Percentiles rank a stretch among this genome's conserved stretches.
Evolutionary conservation across 2,888 invertebrate species (phyloP).

Genomic region (Volucella bombylans): DNA sequence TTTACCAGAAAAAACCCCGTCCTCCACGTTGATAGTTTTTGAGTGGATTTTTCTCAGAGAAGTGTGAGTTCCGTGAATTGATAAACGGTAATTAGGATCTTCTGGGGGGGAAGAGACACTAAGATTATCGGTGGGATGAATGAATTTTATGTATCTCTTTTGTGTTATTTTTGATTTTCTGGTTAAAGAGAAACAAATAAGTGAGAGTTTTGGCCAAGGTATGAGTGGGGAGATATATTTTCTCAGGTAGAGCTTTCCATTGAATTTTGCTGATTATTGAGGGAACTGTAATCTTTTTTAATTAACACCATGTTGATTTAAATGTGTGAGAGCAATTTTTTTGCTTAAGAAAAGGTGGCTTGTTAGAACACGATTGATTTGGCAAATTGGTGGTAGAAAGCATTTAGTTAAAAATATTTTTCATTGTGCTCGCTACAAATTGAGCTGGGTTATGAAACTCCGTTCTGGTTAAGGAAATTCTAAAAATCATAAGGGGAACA

Average conservation of each 20-base stretch:
- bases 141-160: slow-evolving; percentile 35
- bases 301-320: not conserved
- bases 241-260: slow-evolving; percentile 16
- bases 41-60: slow-evolving; percentile 37
- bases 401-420: too few species aligned
- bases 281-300: slow-evolving; percentile 4
- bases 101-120: not conserved
- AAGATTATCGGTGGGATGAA: too few species aligned
- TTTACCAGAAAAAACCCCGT: slow-evolving; percentile 71
- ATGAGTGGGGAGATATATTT: slow-evolving; percentile 18
- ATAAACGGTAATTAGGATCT: slow-evolving; percentile 19
- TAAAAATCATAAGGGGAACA: too few species aligned
- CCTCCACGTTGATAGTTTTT: slow-evolving; percentile 2
- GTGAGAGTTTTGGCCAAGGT: slow-evolving; percentile 13
- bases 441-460: too few species aligned
- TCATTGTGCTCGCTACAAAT: too few species aligned
- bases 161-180: too few species aligned
- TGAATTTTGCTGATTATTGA: slow-evolving; percentile 32
- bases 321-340: not conserved
- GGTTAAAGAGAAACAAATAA: slow-evolving; percentile 10
- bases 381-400: too few species aligned
- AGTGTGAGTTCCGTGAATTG: slow-evolving; percentile 49
- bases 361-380: too few species aligned
- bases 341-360: too few species aligned
- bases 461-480: too few species aligned